Conservation (phyloP, 2,888 invertebrate species). For the Itoplectis maculator region DNA sequence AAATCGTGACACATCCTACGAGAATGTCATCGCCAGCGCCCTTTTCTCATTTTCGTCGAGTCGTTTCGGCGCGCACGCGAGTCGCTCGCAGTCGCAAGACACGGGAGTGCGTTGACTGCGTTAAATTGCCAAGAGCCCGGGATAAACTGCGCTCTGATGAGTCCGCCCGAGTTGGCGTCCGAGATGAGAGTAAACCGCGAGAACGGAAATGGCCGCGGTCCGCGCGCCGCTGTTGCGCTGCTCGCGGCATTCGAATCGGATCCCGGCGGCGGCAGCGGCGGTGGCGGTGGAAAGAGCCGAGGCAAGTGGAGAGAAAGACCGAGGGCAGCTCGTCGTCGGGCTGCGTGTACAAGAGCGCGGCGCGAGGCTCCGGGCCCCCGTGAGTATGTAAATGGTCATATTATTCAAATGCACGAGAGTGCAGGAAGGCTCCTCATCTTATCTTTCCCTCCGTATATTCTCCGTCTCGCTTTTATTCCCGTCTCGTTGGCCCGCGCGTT, state of each 20-base stretch:
- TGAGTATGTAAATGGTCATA: conserved; percentile 79
- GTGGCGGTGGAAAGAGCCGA: conserved; percentile 21
- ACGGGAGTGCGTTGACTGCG: conserved; percentile 2
- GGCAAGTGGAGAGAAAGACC: conserved; percentile 30
- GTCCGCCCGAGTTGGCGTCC: conserved; percentile 25
- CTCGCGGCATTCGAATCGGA: conserved; percentile 33
- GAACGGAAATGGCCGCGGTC: conserved; percentile 64
- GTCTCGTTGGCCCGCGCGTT: conserved; percentile 5
- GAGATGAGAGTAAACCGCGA: conserved; percentile 41
- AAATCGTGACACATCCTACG: too few species aligned
- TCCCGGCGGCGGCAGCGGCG: background rate
- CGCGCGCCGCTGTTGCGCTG: conserved; percentile 47
- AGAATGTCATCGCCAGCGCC: background rate
- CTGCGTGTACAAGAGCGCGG: conserved; percentile 38
- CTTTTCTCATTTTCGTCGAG: background rate
- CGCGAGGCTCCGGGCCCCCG: conserved; percentile 44
- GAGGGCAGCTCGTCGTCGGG: background rate
- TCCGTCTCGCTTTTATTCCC: conserved; percentile 52
- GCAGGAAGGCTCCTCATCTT: conserved; percentile 59
- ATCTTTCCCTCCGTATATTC: conserved; percentile 42
- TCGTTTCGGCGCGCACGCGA: background rate
- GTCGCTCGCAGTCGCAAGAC: background rate
- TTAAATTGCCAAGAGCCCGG: conserved; percentile 50
- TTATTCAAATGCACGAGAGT: conserved; percentile 75
- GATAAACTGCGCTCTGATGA: conserved; percentile 57